A percentile compares a stretch with the other conserved stretches of the same genome.
phyloP scores from a whole-genome alignment of 2,113 vertebrate species.

The human (Homo sapiens) region GRCh38 chr2:172279501-172280000 shows the following conservation, averaged over 20 bases:
- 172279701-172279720: slow-evolving; percentile 9
- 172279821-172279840: neutral
- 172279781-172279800: neutral
- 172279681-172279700: neutral
- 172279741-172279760: neutral
- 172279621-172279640: neutral
- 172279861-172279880: neutral
- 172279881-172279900: neutral
- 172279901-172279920: neutral
- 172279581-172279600: neutral
- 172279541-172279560: neutral
- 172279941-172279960: neutral
- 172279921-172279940: neutral
- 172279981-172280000: neutral
- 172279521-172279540: neutral
- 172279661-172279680: neutral
- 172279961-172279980: neutral
- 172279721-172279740: neutral
- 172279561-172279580: neutral
- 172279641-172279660: neutral
- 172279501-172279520: neutral
- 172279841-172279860: neutral
- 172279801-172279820: neutral
- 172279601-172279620: neutral
- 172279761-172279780: neutral